Conservation (phyloP, 2,113 vertebrate species). For the Mustela lutreola region DNA sequence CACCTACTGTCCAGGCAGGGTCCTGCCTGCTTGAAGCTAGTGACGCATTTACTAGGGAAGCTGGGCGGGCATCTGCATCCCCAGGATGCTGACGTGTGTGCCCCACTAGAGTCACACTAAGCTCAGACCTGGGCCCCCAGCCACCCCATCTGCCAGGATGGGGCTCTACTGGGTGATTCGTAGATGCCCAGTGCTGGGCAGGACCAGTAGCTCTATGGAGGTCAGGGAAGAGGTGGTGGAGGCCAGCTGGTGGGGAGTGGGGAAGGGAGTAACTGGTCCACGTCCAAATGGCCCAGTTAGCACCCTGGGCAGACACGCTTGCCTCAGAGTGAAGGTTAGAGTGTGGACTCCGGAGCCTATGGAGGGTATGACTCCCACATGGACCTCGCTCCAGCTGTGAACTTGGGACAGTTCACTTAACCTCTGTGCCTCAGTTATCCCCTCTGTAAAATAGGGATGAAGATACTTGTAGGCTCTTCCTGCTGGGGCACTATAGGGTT, state of each 20-base stretch:
- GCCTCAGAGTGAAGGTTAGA: not conserved
- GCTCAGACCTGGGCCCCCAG: not conserved
- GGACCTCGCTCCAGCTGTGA: not conserved
- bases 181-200: not conserved
- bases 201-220: not conserved
- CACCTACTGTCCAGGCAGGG: not conserved
- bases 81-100: not conserved
- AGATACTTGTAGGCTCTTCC: not conserved
- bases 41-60: not conserved
- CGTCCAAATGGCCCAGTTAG: fast-evolving
- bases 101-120: not conserved
- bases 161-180: fast-evolving
- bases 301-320: not conserved
- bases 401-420: not conserved
- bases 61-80: not conserved
- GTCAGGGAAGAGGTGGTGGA: not conserved
- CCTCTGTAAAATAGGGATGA: not conserved
- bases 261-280: fast-evolving
- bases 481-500: not conserved
- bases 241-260: not conserved
- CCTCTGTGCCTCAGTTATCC: slow-evolving; percentile 6
- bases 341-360: not conserved
- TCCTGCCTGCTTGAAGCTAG: not conserved
- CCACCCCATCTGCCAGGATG: fast-evolving
- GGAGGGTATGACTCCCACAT: too few species aligned